Evolutionary conservation across 2,888 invertebrate genomes (phyloP).

Genomic region (Platycheirus rosarum): DNA sequence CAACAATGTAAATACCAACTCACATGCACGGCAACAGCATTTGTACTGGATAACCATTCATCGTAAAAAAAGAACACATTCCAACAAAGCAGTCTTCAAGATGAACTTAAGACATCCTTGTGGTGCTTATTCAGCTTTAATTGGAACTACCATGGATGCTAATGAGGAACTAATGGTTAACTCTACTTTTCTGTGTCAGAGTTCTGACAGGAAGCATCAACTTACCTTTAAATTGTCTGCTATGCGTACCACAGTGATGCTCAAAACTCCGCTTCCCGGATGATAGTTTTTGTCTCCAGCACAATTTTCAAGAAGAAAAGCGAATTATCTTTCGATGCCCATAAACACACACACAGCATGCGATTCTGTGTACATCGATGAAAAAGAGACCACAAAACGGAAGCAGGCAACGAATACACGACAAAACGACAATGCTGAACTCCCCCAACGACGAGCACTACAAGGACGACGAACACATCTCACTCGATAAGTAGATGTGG

Average conservation of each 20-base stretch:
- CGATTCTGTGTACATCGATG: slow-evolving; percentile 51
- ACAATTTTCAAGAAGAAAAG: slow-evolving; percentile 15
- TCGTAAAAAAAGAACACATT: no score
- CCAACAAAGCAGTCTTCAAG: no score
- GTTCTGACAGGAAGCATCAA: not conserved
- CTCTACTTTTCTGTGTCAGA: no score
- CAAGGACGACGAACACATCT: slow-evolving; percentile 39
- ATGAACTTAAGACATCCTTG: no score
- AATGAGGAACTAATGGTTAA: no score
- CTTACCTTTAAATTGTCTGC: slow-evolving; percentile 17
- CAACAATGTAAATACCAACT: not conserved
- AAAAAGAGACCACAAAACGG: slow-evolving; percentile 18
- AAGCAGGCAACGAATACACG: slow-evolving; percentile 28
- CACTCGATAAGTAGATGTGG: not conserved
- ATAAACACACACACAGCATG: slow-evolving; percentile 28
- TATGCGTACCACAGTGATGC: slow-evolving; percentile 18
- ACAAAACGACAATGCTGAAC: slow-evolving; percentile 4
- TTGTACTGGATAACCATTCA: no score
- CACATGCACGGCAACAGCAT: not conserved
- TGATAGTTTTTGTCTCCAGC: slow-evolving; percentile 5
- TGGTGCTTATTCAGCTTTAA: no score
- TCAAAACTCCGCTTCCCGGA: slow-evolving; percentile 35
- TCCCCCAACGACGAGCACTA: slow-evolving; percentile 12
- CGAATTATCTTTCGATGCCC: slow-evolving; percentile 33
- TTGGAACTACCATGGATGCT: no score